A percentile compares a stretch with the other conserved stretches of the same genome.
Evolutionary conservation across 1,140 invertebrate species (phyloP).

Genomic region (Bombus turneri): DNA sequence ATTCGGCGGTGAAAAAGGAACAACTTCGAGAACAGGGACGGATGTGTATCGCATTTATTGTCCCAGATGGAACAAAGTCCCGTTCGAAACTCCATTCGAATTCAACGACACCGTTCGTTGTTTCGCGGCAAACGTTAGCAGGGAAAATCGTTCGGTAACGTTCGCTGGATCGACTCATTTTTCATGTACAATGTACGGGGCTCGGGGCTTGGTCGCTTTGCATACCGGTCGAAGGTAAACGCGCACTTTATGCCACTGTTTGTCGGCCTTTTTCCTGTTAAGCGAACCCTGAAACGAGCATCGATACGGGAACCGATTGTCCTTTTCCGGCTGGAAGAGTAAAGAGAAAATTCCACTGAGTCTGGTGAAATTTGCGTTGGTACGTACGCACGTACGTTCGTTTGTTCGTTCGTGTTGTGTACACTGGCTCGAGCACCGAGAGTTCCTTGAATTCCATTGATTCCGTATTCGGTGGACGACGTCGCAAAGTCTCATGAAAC

Average conservation of each 20-base stretch:
- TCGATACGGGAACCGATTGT: slow-evolving; percentile 7
- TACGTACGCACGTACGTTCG: neutral
- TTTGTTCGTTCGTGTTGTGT: neutral
- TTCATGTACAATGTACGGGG: neutral
- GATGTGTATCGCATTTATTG: neutral
- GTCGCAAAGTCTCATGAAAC: neutral
- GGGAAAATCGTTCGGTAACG: slow-evolving; percentile 13
- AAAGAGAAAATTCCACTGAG: neutral
- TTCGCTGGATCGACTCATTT: slow-evolving; percentile 18
- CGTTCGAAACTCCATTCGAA: slow-evolving; percentile 10
- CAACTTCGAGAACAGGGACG: neutral
- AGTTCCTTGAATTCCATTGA: slow-evolving; percentile 17
- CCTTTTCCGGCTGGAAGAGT: neutral
- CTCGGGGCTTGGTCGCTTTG: neutral
- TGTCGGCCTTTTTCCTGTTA: slow-evolving; percentile 21
- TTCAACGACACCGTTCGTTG: neutral
- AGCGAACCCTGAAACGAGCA: slow-evolving; percentile 18
- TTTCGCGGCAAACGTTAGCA: slow-evolving; percentile 15
- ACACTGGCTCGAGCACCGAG: neutral
- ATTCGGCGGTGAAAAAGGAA: neutral
- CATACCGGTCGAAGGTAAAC: slow-evolving; percentile 14
- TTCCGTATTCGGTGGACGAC: slow-evolving; percentile 6
- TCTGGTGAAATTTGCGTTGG: slow-evolving; percentile 1
- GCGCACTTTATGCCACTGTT: slow-evolving; percentile 19
- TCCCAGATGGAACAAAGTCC: neutral